A percentile compares a stretch with the other conserved stretches of the same genome.
Conservation (phyloP, 2,888 invertebrate genomes). For the Tetramorium bicarinatum region DNA sequence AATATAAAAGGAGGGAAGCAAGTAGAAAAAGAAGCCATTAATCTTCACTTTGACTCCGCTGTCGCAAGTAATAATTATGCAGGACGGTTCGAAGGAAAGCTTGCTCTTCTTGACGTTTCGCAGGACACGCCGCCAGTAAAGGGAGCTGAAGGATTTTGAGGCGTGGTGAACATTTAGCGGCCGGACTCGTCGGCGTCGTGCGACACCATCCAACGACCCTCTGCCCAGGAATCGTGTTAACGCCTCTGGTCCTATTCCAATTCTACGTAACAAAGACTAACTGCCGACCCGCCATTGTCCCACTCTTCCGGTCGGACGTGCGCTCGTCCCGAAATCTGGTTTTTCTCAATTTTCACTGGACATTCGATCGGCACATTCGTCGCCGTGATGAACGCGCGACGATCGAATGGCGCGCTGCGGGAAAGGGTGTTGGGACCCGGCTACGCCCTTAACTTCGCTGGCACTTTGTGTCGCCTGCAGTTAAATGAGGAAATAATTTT, state of each 20-base stretch:
- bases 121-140: conserved; percentile 43
- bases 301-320: conserved; percentile 77
- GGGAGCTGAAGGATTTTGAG: conserved; percentile 59
- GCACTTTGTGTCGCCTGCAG: conserved; percentile 18
- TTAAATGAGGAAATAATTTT: conserved; percentile 59
- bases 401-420: conserved; percentile 28
- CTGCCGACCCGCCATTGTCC: conserved; percentile 67
- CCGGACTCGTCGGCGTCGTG: conserved; percentile 48
- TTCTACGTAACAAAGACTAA: conserved; percentile 72
- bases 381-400: not conserved
- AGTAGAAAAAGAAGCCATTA: not conserved
- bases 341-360: conserved; percentile 61
- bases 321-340: conserved; percentile 65
- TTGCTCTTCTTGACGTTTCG: conserved; percentile 44
- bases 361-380: conserved; percentile 61
- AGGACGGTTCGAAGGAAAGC: conserved; percentile 26
- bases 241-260: conserved; percentile 76
- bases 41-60: not conserved
- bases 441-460: conserved; percentile 52
- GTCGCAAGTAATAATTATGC: not conserved
- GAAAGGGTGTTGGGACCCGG: conserved; percentile 52
- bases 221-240: conserved; percentile 72
- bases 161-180: conserved; percentile 74
- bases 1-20: too few species aligned
- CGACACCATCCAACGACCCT: conserved; percentile 48